These are phyloP conservation scores for Ridgeia piscesae DNA, from an alignment of 1,140 invertebrate genomes.

Conservation along the genomic window DNA sequence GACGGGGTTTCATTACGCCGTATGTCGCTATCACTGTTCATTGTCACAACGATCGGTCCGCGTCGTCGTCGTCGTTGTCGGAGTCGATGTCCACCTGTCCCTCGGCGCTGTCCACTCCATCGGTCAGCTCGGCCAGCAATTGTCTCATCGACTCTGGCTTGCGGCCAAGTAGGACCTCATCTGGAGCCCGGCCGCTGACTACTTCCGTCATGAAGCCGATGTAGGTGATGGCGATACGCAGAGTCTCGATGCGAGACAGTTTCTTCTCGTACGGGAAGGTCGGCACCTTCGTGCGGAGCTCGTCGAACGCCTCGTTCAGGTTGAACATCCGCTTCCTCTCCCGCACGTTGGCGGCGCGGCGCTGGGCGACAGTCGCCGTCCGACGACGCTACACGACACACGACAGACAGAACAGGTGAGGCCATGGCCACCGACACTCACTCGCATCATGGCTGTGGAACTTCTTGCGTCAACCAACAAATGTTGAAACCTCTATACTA, in stretches of 20 bases:
- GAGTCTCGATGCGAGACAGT: conserved; percentile 92
- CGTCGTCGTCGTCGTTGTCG: neutral
- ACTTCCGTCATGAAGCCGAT: conserved; percentile 97
- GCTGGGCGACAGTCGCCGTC: conserved; percentile 28
- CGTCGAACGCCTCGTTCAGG: conserved; percentile 94
- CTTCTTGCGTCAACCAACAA: no score
- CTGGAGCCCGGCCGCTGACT: conserved; percentile 51
- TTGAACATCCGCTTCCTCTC: conserved; percentile 95
- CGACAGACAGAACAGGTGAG: neutral
- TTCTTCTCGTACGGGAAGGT: conserved; percentile 98
- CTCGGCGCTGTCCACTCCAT: neutral
- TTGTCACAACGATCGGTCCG: neutral
- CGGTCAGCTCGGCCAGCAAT: neutral
- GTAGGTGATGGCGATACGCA: conserved; percentile 94
- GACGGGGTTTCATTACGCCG: neutral
- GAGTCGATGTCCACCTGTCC: neutral
- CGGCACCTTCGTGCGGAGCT: conserved; percentile 67
- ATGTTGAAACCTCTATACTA: no score
- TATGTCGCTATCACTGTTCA: neutral
- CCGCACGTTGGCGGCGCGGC: conserved; percentile 60
- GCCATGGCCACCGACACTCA: no score
- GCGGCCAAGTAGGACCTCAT: neutral
- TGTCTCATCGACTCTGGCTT: neutral
- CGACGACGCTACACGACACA: neutral
- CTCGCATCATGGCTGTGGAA: no score